Evolutionary conservation across 2,797 vertebrate genomes (phyloP).

Genomic region (Garrulus glandarius): DNA sequence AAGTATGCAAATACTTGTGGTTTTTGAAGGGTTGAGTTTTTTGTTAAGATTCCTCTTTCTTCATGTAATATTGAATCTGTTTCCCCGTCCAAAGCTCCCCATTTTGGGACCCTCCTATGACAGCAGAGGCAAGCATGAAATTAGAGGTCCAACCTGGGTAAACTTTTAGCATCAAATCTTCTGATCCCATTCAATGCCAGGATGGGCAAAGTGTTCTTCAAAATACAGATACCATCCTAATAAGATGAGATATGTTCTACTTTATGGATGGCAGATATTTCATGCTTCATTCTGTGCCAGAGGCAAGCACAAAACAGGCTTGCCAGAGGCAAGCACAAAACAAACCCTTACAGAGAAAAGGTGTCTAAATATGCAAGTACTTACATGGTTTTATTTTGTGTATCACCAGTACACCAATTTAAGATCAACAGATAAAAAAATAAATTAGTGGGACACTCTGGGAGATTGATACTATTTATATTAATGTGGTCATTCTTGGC

Average conservation of each 20-base stretch:
- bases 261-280: not conserved
- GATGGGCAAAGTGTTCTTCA: not conserved
- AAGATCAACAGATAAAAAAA: not conserved
- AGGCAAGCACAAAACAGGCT: not conserved
- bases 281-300: not conserved
- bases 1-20: not conserved
- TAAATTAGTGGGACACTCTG: not conserved
- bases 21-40: fast-evolving
- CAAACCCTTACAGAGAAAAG: not conserved
- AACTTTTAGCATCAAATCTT: not conserved
- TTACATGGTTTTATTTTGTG: not conserved
- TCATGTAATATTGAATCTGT: not conserved
- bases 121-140: not conserved
- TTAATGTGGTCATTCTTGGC: not conserved
- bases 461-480: not conserved
- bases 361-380: not conserved
- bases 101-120: not conserved
- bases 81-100: not conserved
- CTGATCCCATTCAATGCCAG: not conserved
- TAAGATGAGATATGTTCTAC: not conserved
- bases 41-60: not conserved
- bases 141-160: not conserved
- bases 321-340: not conserved
- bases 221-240: not conserved
- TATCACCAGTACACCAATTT: not conserved